A percentile compares a stretch with the other conserved stretches of the same genome.
Evolutionary conservation across 1,140 invertebrate species (phyloP).

Genomic region (Cotesia glomerata): DNA sequence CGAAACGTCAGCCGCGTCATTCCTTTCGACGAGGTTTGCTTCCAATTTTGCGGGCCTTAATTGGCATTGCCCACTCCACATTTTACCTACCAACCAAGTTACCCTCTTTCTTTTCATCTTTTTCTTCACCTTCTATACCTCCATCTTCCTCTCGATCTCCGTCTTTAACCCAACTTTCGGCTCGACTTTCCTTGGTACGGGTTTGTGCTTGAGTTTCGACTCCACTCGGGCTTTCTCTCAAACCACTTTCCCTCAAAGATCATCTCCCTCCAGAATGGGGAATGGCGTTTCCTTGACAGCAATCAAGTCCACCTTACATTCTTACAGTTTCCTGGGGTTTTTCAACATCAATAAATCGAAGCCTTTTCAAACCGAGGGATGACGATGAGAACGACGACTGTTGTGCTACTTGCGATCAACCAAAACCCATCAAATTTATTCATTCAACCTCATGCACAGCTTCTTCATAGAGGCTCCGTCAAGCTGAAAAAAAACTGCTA

Average conservation of each 20-base stretch:
- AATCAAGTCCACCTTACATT: constrained; percentile 9
- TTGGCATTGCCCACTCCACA: constrained; percentile 18
- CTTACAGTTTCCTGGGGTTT: constrained; percentile 14
- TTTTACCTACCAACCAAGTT: neutral
- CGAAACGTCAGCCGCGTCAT: constrained; percentile 40
- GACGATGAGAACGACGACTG: neutral
- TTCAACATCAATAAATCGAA: constrained; percentile 15
- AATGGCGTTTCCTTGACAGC: constrained; percentile 17
- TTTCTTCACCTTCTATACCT: neutral
- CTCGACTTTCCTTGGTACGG: neutral
- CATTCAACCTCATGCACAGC: neutral
- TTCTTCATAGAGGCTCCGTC: neutral
- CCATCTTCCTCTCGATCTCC: neutral
- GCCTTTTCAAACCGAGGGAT: neutral
- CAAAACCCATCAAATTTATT: neutral
- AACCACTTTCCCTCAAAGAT: constrained; percentile 5
- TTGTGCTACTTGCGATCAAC: neutral
- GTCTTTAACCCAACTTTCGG: neutral
- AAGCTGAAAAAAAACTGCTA: neutral
- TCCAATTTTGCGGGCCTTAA: constrained; percentile 28
- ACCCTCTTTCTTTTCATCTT: neutral
- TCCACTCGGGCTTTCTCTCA: too few species aligned
- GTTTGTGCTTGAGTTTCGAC: neutral
- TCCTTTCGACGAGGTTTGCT: constrained; percentile 36
- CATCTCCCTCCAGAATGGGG: neutral